Conservation (phyloP, 2,113 vertebrate genomes). For the Myrmecobius fasciatus region DNA sequence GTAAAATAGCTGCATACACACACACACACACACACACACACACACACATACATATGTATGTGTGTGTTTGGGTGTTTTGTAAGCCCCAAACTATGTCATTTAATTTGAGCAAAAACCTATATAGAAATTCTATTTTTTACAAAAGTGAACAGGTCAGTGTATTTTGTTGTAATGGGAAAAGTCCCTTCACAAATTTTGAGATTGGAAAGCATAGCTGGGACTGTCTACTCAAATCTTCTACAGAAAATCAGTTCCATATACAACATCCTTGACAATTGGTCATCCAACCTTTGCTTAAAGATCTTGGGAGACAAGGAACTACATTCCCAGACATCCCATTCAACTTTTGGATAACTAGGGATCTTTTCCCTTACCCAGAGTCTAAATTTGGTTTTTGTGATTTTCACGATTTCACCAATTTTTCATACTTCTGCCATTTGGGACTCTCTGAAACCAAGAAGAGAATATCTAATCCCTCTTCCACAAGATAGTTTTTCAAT, state of each 20-base stretch:
- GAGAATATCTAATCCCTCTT: background rate
- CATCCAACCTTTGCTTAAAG: background rate
- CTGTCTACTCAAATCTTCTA: background rate
- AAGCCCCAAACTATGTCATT: conserved; percentile 26
- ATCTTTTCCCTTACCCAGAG: background rate
- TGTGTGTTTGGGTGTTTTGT: conserved; percentile 1
- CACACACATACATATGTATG: no score
- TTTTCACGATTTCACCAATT: background rate
- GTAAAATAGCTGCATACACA: conserved; percentile 16
- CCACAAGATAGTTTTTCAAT: background rate
- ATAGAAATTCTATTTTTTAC: conserved; percentile 41
- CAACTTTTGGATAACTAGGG: background rate
- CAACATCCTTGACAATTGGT: background rate
- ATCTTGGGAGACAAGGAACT: background rate
- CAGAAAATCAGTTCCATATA: background rate
- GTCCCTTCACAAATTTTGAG: background rate
- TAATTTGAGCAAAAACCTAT: conserved; percentile 45
- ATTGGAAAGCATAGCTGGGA: background rate
- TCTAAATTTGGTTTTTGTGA: background rate
- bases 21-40: no score
- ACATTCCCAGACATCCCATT: background rate
- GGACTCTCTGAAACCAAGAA: background rate
- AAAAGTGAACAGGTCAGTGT: background rate
- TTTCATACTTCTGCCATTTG: background rate
- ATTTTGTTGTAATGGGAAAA: background rate